Evolutionary conservation across 1,140 invertebrate genomes (phyloP), one percentile per base, ranked within the genome.

Genomic region (Cyclargus thomasi): DNA sequence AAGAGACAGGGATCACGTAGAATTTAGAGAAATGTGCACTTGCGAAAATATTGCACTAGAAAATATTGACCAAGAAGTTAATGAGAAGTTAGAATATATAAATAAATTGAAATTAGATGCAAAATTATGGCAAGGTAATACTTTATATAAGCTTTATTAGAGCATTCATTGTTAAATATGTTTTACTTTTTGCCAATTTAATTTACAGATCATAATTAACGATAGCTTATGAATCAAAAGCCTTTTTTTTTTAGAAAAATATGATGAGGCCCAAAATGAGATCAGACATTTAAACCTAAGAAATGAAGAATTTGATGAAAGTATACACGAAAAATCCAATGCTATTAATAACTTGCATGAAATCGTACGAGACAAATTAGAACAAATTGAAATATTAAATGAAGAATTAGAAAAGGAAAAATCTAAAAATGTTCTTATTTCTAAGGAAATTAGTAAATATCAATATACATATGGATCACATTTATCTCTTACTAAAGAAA

Each of bases 21-120:
- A 83, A 65, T 67, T 87, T 11, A 79, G 81, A 69, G 77, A 88
- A 20, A 74, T 77, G 23, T 64, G 86, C 63, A 70, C 77, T 63
- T 80, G 76, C 65, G 81, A 74, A 63, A 84, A 88, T 64, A 82
- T 88, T 65, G 86, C 86, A 80, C 86, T 86, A 68, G 74, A 82
- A 64, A 70, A 76, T 22, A 53, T 86, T 17, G 77, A 84, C 72
- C 71, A 79, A 16, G 76, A 86, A 55, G 84, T 82, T 65, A 72
- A 85, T 67, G 76, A 81, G 66, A 80, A 88, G 69, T 69, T 86
- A 6, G 72, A 80, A 72, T 29, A 79, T 21, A 85, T 85, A 14
- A 81, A 83, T 68, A 71, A 83, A 16, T 70, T 88, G 11, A 82
- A 77, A 66, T 72, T 74, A 62, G 82, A 88, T 71, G 76, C 86